phyloP scores from a whole-genome alignment of 2,888 invertebrate genomes.

The Torymus aiolomorphi region DNA sequence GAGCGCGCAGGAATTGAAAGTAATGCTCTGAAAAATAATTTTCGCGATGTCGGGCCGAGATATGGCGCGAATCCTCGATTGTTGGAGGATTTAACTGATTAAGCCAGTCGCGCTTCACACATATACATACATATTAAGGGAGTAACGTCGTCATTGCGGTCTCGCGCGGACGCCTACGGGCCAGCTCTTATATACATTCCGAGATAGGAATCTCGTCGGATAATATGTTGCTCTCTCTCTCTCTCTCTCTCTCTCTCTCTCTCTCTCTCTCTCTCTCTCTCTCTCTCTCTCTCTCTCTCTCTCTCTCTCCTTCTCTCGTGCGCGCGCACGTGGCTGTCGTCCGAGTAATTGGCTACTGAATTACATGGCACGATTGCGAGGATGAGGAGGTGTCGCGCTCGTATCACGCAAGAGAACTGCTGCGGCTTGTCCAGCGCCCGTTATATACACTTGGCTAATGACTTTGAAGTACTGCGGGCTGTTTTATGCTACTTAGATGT shows the following conservation, averaged over 20 bases:
- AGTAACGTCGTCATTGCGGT: conserved; percentile 13
- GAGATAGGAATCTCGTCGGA: conserved; percentile 51
- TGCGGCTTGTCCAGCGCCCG: neutral
- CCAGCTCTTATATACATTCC: conserved; percentile 3
- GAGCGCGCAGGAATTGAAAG: conserved; percentile 21
- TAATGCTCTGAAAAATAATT: conserved; percentile 42
- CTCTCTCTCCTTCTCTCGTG: no score
- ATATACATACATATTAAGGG: neutral
- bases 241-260: no score
- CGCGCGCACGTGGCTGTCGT: conserved; percentile 62
- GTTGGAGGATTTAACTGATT: conserved; percentile 29
- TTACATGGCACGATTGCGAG: conserved; percentile 61
- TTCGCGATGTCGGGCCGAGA: conserved; percentile 41
- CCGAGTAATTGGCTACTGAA: conserved; percentile 74
- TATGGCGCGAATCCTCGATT: neutral
- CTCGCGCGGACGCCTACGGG: conserved; percentile 11
- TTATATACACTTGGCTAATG: neutral
- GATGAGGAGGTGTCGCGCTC: neutral
- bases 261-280: no score
- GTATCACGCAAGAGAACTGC: conserved; percentile 30
- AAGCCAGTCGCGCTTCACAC: conserved; percentile 43
- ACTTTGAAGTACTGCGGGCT: no score
- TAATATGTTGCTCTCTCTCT: conserved; percentile 15
- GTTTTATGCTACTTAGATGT: no score
- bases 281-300: neutral